Conservation (phyloP, 2,113 vertebrate genomes). For the Hippocampus guttulatus region DNA sequence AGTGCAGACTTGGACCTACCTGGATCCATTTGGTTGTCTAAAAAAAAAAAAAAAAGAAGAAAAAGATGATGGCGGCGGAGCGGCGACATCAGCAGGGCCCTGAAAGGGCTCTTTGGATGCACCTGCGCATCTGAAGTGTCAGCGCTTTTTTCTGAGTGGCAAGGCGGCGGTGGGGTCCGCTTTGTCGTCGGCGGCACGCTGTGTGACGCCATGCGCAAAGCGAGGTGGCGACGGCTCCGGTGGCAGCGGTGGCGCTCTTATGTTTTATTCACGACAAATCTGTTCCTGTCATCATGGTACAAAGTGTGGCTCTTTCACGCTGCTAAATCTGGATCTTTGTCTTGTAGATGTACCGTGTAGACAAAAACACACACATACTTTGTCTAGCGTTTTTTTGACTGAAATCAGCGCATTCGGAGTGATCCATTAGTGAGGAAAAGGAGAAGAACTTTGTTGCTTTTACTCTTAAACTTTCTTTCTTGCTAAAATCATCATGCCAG, state of each 20-base stretch:
- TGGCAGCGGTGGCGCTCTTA: neutral
- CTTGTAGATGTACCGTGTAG: neutral
- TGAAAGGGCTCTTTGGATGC: neutral
- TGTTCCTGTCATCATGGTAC: slow-evolving; percentile 7
- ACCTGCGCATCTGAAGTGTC: slow-evolving; percentile 4
- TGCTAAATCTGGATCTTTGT: slow-evolving; percentile 12
- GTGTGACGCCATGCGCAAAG: slow-evolving; percentile 4
- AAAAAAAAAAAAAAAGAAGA: too few species aligned
- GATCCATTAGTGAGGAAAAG: neutral
- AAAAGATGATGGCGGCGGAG: neutral
- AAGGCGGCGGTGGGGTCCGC: neutral
- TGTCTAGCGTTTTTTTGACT: neutral
- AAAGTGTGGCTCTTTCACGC: slow-evolving; percentile 7
- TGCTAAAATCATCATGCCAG: neutral
- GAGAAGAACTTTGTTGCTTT: slow-evolving; percentile 3
- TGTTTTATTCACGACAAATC: slow-evolving; percentile 9
- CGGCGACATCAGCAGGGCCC: neutral
- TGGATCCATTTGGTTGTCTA: slow-evolving; percentile 1
- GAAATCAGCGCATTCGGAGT: slow-evolving; percentile 3
- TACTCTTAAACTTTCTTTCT: neutral
- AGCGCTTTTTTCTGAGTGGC: slow-evolving; percentile 7
- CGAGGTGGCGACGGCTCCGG: neutral
- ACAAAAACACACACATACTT: neutral
- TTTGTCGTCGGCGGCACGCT: neutral
- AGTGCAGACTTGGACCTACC: neutral